Percentiles rank a stretch among this genome's conserved stretches.
These are phyloP conservation scores for Eupithecia dodoneata DNA, from an alignment of 2,888 invertebrate species.

Conservation along the genomic window DNA sequence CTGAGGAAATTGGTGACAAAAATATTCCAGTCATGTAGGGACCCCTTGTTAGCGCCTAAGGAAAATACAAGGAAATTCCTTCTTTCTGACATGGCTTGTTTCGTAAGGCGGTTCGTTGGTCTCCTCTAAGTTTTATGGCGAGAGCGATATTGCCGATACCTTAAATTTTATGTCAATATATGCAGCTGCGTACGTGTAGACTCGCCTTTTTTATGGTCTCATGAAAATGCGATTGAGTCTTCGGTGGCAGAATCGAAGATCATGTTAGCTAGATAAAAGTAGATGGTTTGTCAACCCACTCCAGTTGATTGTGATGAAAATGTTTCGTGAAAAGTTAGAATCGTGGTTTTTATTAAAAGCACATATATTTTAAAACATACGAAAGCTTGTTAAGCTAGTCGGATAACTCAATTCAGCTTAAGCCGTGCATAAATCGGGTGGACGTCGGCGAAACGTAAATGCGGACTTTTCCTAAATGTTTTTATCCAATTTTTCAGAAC, in stretches of 20 bases:
- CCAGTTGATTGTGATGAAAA: slow-evolving; percentile 23
- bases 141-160: slow-evolving; percentile 62
- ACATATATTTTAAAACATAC: slow-evolving; percentile 34
- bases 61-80: slow-evolving; percentile 72
- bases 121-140: slow-evolving; percentile 66
- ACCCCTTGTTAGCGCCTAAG: slow-evolving; percentile 76
- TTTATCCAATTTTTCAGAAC: slow-evolving; percentile 22
- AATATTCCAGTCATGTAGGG: slow-evolving; percentile 81
- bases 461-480: slow-evolving; percentile 37
- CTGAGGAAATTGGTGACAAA: slow-evolving; percentile 78
- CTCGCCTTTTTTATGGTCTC: slow-evolving; percentile 51
- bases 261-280: slow-evolving; percentile 41
- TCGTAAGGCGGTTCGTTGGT: slow-evolving; percentile 62
- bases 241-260: slow-evolving; percentile 42
- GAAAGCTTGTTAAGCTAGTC: slow-evolving; percentile 48
- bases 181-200: slow-evolving; percentile 60
- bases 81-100: slow-evolving; percentile 69
- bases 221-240: slow-evolving; percentile 53
- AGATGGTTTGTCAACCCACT: slow-evolving; percentile 37
- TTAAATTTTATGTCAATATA: slow-evolving; percentile 71
- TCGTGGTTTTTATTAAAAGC: slow-evolving; percentile 11
- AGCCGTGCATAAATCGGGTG: slow-evolving; percentile 54
- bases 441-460: slow-evolving; percentile 47
- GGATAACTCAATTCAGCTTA: slow-evolving; percentile 55
- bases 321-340: slow-evolving; percentile 11